These are phyloP conservation scores for Heliconius nattereri DNA, from an alignment of 1,140 invertebrate genomes.

Conservation along the genomic window DNA sequence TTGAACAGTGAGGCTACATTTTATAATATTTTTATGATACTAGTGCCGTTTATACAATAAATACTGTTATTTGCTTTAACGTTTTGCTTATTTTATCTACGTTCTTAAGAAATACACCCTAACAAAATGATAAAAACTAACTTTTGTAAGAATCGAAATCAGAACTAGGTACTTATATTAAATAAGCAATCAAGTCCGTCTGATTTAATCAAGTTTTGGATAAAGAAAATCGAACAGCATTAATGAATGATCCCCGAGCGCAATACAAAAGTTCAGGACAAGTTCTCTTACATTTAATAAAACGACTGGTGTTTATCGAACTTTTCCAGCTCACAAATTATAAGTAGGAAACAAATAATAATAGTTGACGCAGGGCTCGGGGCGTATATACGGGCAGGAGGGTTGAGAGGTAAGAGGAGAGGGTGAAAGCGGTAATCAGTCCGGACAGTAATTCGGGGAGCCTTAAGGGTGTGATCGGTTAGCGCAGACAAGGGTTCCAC, in stretches of 20 bases:
- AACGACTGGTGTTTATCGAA: slow-evolving; percentile 73
- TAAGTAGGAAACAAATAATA: slow-evolving; percentile 79
- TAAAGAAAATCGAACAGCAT: slow-evolving; percentile 63
- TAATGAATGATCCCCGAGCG: slow-evolving; percentile 69
- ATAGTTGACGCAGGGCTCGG: slow-evolving; percentile 69
- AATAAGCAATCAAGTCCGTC: slow-evolving; percentile 49
- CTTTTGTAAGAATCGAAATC: not conserved
- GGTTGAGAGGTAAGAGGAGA: slow-evolving; percentile 40
- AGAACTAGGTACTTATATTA: slow-evolving; percentile 39
- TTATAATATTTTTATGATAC: not conserved
- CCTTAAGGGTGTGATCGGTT: slow-evolving; percentile 79
- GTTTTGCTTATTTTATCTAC: no score
- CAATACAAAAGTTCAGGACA: slow-evolving; percentile 61
- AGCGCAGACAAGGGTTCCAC: slow-evolving; percentile 74
- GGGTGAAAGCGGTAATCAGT: slow-evolving; percentile 66
- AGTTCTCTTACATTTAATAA: slow-evolving; percentile 77
- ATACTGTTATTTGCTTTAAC: not conserved
- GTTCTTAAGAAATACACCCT: no score
- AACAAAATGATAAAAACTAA: not conserved
- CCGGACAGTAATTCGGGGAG: slow-evolving; percentile 75
- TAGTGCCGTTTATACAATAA: slow-evolving; percentile 1
- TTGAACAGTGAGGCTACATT: not conserved
- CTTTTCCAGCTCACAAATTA: slow-evolving; percentile 75
- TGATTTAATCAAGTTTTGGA: slow-evolving; percentile 55
- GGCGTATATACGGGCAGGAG: slow-evolving; percentile 46